Evolutionary conservation across 2,888 invertebrate genomes (phyloP), one percentile per base, ranked within the genome.

Genomic region (Stictocephala bisonia): DNA sequence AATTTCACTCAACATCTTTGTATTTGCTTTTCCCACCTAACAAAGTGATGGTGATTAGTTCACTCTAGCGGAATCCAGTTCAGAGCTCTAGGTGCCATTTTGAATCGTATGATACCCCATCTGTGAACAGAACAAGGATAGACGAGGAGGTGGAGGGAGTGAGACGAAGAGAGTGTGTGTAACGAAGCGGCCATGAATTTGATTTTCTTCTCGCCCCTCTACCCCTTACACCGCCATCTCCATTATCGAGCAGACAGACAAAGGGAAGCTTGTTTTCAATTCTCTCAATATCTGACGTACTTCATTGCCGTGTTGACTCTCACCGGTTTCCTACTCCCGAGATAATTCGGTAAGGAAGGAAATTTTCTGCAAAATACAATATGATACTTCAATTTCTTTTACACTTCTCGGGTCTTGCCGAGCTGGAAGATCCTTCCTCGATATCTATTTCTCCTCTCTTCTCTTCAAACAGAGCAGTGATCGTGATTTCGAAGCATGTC

Each of bases 151-250:
- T 35, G 20, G 60, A 22, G 40, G 41, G 26, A 4, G 60, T 7
- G 1, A 24, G 9, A 24, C 35, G 35, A 35, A 27, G 60, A 40
- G 60, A 48, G 64, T 26, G 72, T 48, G 72, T 50, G 64, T 72
- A 72, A 72, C 72, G 72, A 72, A 72, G 72, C 72, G 66, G 51
- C 44, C 72, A 24, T 35, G 64, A 72, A 72, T 72, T 72, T 72
- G 72, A 72, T 72, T 72, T 72, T 66, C 72, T 72, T 72, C 72
- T 66, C 58, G 64, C 66, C 72, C 72, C 66, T 50, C 27, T 60
- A 41, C 66, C 66, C 72, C 40, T 24, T 27, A 40, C 66, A 51
- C 40, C 64, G 40, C 44, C 15, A 41, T 44, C 71, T 44, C 71
- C 71, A 64, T 64, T 64, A 64, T 64, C 44, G 64, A 64, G 44